These are phyloP conservation scores for Conus canariensis DNA, from an alignment of 2,888 invertebrate species.

Conservation along the genomic window DNA sequence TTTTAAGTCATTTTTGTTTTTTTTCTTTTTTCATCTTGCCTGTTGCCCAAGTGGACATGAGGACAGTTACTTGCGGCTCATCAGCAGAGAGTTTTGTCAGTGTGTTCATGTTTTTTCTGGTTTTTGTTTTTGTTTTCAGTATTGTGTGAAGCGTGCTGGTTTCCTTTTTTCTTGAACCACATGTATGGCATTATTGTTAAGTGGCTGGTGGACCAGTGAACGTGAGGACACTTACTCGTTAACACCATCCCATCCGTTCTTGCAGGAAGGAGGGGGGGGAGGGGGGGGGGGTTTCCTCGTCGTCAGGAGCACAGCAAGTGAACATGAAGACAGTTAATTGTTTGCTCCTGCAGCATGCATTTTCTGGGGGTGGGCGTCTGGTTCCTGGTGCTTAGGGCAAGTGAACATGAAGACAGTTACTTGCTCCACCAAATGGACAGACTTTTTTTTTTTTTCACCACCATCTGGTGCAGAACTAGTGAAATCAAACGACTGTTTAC, in stretches of 20 bases:
- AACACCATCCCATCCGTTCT: too few species aligned
- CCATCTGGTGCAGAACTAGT: too few species aligned
- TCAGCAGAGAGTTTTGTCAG: neutral
- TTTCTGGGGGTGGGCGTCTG: too few species aligned
- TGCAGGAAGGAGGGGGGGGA: too few species aligned
- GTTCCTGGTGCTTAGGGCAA: neutral
- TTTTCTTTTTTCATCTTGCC: neutral
- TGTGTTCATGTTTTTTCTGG: neutral
- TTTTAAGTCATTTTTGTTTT: neutral
- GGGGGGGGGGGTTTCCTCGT: neutral
- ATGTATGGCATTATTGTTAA: neutral
- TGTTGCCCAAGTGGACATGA: slow-evolving; percentile 1
- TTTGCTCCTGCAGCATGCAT: neutral
- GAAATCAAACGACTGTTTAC: too few species aligned
- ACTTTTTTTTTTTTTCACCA: too few species aligned
- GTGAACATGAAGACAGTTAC: slow-evolving; percentile 33
- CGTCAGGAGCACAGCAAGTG: neutral
- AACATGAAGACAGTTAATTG: slow-evolving; percentile 20
- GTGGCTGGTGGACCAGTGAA: neutral
- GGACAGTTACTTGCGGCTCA: slow-evolving; percentile 14
- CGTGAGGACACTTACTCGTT: slow-evolving; percentile 27
- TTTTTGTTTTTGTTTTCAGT: neutral
- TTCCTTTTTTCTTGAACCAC: neutral
- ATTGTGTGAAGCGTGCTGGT: neutral
- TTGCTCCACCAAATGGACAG: neutral